Percentiles rank a stretch among this genome's conserved stretches.
phyloP scores from a whole-genome alignment of 2,113 vertebrate genomes.

The Thalassoma bifasciatum region DNA sequence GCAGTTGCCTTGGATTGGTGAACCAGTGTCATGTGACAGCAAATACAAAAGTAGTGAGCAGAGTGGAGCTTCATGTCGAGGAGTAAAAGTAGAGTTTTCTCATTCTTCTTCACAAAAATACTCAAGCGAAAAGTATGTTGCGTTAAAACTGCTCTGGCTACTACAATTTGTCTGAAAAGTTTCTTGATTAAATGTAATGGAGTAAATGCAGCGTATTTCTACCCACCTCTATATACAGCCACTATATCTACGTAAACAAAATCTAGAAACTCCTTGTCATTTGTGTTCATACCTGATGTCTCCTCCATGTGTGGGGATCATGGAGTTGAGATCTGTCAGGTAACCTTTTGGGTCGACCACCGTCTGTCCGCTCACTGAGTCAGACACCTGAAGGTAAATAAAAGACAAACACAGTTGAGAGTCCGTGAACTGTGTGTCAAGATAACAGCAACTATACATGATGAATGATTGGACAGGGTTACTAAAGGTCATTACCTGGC shows the following conservation, averaged over 20 bases:
- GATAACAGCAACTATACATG: neutral
- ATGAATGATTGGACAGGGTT: neutral
- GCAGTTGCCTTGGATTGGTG: too few species aligned
- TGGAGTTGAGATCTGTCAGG: conserved; percentile 97
- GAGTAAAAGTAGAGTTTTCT: too few species aligned
- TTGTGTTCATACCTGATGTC: conserved; percentile 91
- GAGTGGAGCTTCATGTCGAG: too few species aligned
- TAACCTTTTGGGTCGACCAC: conserved; percentile 99
- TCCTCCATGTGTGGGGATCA: conserved; percentile 98
- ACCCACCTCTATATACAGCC: too few species aligned
- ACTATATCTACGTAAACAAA: neutral
- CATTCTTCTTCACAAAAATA: too few species aligned
- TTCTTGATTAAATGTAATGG: too few species aligned
- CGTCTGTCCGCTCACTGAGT: conserved; percentile 97
- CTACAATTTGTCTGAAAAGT: too few species aligned
- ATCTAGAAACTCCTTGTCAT: neutral
- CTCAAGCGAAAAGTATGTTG: too few species aligned
- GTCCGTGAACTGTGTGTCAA: neutral
- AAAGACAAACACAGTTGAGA: neutral
- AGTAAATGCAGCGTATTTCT: too few species aligned
- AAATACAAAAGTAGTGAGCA: too few species aligned
- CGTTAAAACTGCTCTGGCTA: too few species aligned
- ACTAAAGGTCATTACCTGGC: conserved; percentile 85
- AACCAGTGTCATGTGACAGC: too few species aligned
- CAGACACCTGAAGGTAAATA: conserved; percentile 87